Percentiles rank a stretch among this genome's conserved stretches.
Evolutionary conservation across 2,797 vertebrate species (phyloP).

Genomic region (Poeciliopsis paucimaculata): DNA sequence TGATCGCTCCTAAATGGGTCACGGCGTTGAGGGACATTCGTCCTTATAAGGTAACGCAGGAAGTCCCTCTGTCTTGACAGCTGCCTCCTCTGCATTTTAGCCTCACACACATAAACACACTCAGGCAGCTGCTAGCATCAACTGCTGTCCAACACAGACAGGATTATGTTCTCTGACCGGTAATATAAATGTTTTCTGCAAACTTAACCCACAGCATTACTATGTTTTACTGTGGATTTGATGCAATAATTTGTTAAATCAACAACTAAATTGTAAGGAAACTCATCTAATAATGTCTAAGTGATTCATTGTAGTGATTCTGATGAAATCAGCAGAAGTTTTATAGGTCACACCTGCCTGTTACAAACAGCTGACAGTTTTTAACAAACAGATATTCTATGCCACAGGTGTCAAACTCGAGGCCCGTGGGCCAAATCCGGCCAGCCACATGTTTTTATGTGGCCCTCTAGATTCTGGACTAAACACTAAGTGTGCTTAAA

Average conservation of each 20-base stretch:
- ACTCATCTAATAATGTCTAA: not conserved
- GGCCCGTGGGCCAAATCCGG: too few species aligned
- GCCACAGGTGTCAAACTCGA: not conserved
- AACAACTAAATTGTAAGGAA: not conserved
- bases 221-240: not conserved
- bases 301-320: not conserved
- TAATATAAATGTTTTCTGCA: not conserved
- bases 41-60: conserved; percentile 79
- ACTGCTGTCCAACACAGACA: conserved; percentile 61
- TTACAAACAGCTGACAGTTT: conserved; percentile 57
- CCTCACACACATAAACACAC: conserved; percentile 42
- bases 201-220: not conserved
- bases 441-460: too few species aligned
- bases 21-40: conserved; percentile 65
- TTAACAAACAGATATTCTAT: conserved; percentile 20
- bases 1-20: conserved; percentile 62
- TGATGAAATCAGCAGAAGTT: conserved; percentile 25
- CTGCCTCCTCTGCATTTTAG: conserved; percentile 57
- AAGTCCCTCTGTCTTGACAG: conserved; percentile 75
- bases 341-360: conserved; percentile 46
- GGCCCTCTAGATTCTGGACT: too few species aligned
- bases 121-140: conserved; percentile 77
- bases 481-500: too few species aligned
- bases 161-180: conserved; percentile 58
- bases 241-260: not conserved